Conservation (phyloP, 2,888 invertebrate species). For the Mythimna albipuncta region DNA sequence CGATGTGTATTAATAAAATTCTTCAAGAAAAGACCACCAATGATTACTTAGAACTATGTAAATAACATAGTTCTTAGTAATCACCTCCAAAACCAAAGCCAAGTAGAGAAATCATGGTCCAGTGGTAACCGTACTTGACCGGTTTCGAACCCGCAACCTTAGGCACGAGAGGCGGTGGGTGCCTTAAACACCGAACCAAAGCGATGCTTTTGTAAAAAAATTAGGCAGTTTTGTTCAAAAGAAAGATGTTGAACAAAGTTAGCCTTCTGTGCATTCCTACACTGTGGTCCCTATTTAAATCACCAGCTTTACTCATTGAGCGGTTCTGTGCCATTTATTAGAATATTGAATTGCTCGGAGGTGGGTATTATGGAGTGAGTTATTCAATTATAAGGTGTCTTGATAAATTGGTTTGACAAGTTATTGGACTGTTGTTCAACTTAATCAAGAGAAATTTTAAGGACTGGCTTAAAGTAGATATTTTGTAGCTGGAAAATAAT, state of each 20-base stretch:
- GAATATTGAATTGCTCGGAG: constrained; percentile 43
- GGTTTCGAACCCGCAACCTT: too few relatives aligned
- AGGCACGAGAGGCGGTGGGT: too few relatives aligned
- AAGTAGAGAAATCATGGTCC: too few relatives aligned
- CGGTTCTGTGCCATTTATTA: constrained; percentile 44
- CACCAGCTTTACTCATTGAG: constrained; percentile 40
- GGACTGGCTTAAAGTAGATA: neutral
- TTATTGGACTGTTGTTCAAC: constrained; percentile 15
- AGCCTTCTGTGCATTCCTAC: constrained; percentile 1
- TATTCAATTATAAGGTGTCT: constrained; percentile 33
- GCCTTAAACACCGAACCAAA: too few relatives aligned
- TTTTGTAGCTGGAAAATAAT: neutral
- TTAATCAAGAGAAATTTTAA: neutral
- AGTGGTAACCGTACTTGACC: too few relatives aligned
- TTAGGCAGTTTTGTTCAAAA: too few relatives aligned
- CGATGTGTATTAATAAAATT: too few relatives aligned
- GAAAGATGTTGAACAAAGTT: neutral
- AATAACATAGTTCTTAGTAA: too few relatives aligned
- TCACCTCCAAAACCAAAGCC: too few relatives aligned
- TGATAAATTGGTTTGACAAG: constrained; percentile 32
- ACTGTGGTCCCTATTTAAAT: constrained; percentile 34
- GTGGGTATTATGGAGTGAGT: constrained; percentile 39
- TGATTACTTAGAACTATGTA: too few relatives aligned
- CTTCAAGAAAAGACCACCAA: too few relatives aligned
- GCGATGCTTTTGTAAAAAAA: too few relatives aligned